Evolutionary conservation across 2,113 vertebrate species (phyloP), one percentile per base, ranked within the genome.

Genomic region (Mustela lutreola): DNA sequence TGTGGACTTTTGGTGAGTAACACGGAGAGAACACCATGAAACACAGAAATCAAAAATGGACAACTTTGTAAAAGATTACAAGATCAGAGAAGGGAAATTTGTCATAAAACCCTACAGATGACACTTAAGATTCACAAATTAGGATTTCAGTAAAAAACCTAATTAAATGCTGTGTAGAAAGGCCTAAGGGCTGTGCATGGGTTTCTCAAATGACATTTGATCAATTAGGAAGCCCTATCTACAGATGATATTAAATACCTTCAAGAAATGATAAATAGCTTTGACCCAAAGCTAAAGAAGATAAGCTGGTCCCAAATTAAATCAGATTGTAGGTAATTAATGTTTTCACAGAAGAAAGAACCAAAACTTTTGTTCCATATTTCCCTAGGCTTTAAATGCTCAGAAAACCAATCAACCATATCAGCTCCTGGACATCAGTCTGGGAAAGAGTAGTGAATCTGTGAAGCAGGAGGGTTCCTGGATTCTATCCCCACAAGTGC

Each of bases 211-310:
- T 92, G 67, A 95, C 70, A 76, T 81, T 53, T 87, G 18, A 31
- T 83, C 67, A 58, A 60, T 70, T 80, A 81, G 63, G 39, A 96
- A 93, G 96, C 4, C 19, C 58, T 16, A 71, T 85, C 48, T 94
- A 24, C 15, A 82, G 73, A 16, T 70, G 48, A 79, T 84, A 94
- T 45, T 60, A 93, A 94, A 89, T 78, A 93, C 16, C 45, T 86
- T 78, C 78, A 88, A 95, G 84, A 97, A 97, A 96, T 42, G 42
- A 96, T 92, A 96, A 97, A 83, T 60, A 31, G 67, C 48, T 73
- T 70, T 92, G 45, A 65, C 42, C 36, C n/a, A 89, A 93, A 93
- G 86, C 70, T 91, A 81, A 95, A 94, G 63, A 95, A 80, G 71
- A 96, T 87, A 97, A 96, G 31, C 80, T 70, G 2, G 18, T 28